Evolutionary conservation across 2,888 invertebrate species (phyloP), one percentile per base, ranked within the genome.

Genomic region (Oligia fasciuncula): DNA sequence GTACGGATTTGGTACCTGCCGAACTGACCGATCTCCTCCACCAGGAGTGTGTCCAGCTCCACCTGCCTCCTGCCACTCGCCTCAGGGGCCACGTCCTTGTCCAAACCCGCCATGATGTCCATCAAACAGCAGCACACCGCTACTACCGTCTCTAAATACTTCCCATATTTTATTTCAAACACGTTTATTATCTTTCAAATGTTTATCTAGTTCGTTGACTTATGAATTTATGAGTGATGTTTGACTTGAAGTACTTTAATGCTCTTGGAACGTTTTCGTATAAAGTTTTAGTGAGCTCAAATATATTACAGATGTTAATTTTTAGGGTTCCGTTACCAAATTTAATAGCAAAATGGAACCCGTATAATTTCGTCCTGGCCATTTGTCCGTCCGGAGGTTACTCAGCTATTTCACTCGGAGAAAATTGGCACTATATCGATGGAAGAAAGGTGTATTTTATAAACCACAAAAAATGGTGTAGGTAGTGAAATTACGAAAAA

Each of bases 21-120:
- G 77, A 95, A 94, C 89, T 96, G 94, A 0, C 96, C 96, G 23
- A 96, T 90, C 85, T 96, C 96, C 40, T 94, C 92, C 40, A 94
- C 91, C 71, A 96, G 85, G 19, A 96, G 92, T 4, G 91, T 90
- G 73, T 96, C 96, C 85, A 96, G 69, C 57, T 95, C 93, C 62
- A 85, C 46, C 19, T 40, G 62, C 11, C 23, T 71, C 9, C 14
- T 13, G 2, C 57, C 51, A 63, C 29, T 23, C 14, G 29, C 54
- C 35, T 72, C 51, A 69, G 76, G n/a, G 4, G 43, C 70, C 63
- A 46, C 81, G 2, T 66, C 76, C 9, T 69, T 62, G 23, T 40
- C 60, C 19, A 43, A 65, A 35, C 49, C 49, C 43, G 49, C 40
- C 85, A 85, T 85, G 1, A 14, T 65, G 35, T 4, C 17, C 43